phyloP scores from a whole-genome alignment of 64 coral and sea anemone species.

The Actinia tenebrosa region DNA sequence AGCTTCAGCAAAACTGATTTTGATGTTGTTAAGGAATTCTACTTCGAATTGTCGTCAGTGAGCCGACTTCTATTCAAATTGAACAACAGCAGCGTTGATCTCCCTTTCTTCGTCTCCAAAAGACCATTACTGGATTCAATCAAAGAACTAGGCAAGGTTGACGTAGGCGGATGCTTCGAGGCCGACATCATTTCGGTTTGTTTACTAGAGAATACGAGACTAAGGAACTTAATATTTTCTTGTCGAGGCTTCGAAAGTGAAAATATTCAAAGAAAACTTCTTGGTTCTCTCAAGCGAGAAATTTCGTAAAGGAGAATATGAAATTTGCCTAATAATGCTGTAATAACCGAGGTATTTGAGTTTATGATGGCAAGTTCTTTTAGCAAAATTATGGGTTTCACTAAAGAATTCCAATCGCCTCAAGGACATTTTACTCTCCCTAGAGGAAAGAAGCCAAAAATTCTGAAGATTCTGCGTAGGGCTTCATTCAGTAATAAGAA shows the following conservation, averaged over 20 bases:
- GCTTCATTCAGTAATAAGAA: constrained; percentile 52
- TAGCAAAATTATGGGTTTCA: constrained; percentile 46
- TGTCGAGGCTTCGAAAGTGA: neutral
- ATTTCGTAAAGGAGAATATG: neutral
- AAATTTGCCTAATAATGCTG: neutral
- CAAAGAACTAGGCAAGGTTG: constrained; percentile 9
- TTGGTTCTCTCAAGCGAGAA: constrained; percentile 14
- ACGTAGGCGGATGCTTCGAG: constrained; percentile 1
- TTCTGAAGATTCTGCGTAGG: constrained; percentile 80
- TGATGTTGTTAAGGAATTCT: neutral
- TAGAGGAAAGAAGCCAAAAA: constrained; percentile 39
- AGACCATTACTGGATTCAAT: neutral
- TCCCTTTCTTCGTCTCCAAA: neutral
- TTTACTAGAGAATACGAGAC: neutral
- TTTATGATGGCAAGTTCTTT: constrained; percentile 42
- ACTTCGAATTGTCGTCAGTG: neutral
- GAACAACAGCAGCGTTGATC: constrained; percentile 20
- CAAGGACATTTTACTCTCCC: constrained; percentile 6
- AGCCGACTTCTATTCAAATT: neutral
- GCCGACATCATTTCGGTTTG: neutral
- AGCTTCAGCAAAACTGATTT: constrained; percentile 18
- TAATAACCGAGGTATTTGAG: neutral
- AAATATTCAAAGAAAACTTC: neutral
- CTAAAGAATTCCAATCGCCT: neutral
- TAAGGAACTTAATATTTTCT: neutral